Base-by-base conservation (phyloP, 2,797 vertebrate species). In the Babyrousa celebensis region DNA sequence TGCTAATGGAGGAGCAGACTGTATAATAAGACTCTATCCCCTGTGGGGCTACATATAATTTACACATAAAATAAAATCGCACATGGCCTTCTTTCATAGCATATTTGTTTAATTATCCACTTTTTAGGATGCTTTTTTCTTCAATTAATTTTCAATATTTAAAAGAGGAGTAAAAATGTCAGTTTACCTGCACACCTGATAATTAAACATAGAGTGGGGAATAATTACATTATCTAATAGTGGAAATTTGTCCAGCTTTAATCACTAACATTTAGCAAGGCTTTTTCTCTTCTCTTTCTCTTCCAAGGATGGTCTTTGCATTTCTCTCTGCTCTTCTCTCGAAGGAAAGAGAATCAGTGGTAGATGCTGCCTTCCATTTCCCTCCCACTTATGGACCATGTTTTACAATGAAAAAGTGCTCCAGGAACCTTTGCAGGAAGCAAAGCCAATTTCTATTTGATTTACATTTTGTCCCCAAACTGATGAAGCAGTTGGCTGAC, bases 91-190 rank as follows among this genome's bases (percentile, higher is more conserved):
- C 97, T 98, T 98, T 98, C 98, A 95, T 97, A 97, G 97, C 97
- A 96, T 98, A 98, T 98, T 99, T 99, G 98, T 98, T 99, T 98
- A 98, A 99, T 99, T 98, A 98, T 98, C 98, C 95, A 96, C 96
- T 93, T 98, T 98, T 98, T 97, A 98, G 98, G 98, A 96, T 12
- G 54, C 3, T 43, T 94, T 96, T 97, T 98, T 98, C 98, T 98
- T 98, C 98, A 98, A 98, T 98, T 99, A 99, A 98, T 99, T 98
- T 98, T 98, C 98, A 99, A 98, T 98, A 98, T 98, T 98, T 98
- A 97, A 98, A 98, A 98, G 97, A 98, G 88, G 93, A 98, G 98
- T 98, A 98, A 98, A 98, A 98, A 98, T 98, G 98, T 96, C 93
- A 18, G 97, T 98, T 98, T 98, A 98, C 98, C 97, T 95, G 94